Conservation (phyloP, 1,140 invertebrate species). For the Trissolcus basalis region DNA sequence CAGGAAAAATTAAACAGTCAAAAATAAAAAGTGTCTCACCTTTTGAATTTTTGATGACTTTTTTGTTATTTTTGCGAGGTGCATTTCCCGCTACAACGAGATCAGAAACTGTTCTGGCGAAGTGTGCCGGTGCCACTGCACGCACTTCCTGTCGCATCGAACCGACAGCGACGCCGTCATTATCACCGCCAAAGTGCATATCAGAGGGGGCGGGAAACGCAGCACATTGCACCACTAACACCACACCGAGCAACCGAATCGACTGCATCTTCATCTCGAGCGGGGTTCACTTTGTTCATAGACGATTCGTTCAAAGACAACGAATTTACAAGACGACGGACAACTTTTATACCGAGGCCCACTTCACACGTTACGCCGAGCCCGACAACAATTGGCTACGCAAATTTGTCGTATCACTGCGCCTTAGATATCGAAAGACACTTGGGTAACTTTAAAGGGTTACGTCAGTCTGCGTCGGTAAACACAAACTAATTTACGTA, state of each 20-base stretch:
- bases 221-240: slow-evolving; percentile 20
- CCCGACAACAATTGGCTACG: slow-evolving; percentile 45
- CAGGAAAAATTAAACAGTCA: too few species aligned
- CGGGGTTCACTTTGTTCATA: too few species aligned
- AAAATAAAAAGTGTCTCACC: slow-evolving; percentile 7
- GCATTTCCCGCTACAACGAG: slow-evolving; percentile 42
- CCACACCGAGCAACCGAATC: slow-evolving; percentile 31
- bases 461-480: slow-evolving; percentile 23
- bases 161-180: slow-evolving; percentile 44
- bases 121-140: slow-evolving; percentile 40
- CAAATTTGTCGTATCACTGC: slow-evolving; percentile 48
- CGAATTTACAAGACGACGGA: slow-evolving; percentile 17
- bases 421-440: slow-evolving; percentile 40
- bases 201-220: slow-evolving; percentile 42
- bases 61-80: slow-evolving; percentile 15
- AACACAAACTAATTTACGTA: slow-evolving; percentile 37
- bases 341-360: slow-evolving; percentile 55
- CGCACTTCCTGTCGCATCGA: slow-evolving; percentile 60
- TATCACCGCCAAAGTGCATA: slow-evolving; percentile 34
- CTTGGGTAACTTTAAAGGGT: slow-evolving; percentile 43
- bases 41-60: slow-evolving; percentile 16
- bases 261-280: too few species aligned
- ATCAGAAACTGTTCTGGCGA: slow-evolving; percentile 58
- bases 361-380: slow-evolving; percentile 34
- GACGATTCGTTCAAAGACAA: slow-evolving; percentile 5